phyloP scores from a whole-genome alignment of 2,888 invertebrate species.

The Notodonta dromedarius region DNA sequence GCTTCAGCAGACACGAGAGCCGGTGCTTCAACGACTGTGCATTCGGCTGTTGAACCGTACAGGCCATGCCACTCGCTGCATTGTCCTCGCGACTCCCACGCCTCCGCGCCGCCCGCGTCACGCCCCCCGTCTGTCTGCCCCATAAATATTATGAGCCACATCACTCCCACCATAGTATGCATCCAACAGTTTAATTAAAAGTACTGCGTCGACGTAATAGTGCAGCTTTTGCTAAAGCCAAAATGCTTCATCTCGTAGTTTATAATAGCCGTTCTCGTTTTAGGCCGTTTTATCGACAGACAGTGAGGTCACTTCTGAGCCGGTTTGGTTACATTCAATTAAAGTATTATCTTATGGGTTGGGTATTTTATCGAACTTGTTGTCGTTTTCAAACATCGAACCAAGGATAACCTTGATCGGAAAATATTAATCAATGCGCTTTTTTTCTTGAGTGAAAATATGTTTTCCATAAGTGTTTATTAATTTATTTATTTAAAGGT shows the following conservation, averaged over 20 bases:
- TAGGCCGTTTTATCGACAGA: constrained; percentile 54
- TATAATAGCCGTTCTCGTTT: constrained; percentile 32
- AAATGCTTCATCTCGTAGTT: constrained; percentile 15
- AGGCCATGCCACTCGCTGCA: constrained; percentile 44
- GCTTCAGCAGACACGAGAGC: constrained; percentile 17
- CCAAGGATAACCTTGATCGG: constrained; percentile 5
- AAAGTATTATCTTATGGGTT: constrained; percentile 39
- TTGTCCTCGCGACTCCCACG: constrained; percentile 66
- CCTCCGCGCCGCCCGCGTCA: constrained; percentile 24
- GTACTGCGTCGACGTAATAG: constrained; percentile 10
- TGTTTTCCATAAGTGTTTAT: too few species aligned
- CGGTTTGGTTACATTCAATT: constrained; percentile 55
- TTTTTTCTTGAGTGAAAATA: not conserved
- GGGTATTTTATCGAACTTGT: constrained; percentile 36
- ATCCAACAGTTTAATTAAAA: constrained; percentile 32
- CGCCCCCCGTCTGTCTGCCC: constrained; percentile 22
- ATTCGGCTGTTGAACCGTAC: constrained; percentile 72
- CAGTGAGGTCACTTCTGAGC: constrained; percentile 72
- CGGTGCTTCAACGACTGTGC: constrained; percentile 39
- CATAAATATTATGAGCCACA: constrained; percentile 38
- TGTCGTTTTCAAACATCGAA: constrained; percentile 24
- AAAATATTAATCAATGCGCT: not conserved
- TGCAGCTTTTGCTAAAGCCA: constrained; percentile 10
- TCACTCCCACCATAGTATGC: constrained; percentile 38
- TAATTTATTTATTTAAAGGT: too few species aligned